Conservation (phyloP, 1,140 invertebrate species). For the Sinonovacula constricta region DNA sequence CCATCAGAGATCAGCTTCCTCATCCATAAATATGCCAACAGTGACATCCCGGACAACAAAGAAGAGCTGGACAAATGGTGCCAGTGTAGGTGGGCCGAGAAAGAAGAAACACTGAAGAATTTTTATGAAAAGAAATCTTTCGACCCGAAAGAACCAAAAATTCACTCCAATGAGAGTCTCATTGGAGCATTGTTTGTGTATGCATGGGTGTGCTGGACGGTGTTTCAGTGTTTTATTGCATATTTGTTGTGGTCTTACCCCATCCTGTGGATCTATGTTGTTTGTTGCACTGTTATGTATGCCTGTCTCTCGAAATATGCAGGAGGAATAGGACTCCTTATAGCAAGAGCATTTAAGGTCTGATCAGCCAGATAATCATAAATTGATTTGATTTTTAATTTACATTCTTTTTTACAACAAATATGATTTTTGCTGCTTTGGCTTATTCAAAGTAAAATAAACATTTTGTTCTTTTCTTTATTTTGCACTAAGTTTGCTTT, state of each 20-base stretch:
- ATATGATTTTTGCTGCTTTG: too few relatives aligned
- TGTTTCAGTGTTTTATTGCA: conserved; percentile 21
- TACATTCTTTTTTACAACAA: too few relatives aligned
- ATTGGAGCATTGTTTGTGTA: conserved; percentile 39
- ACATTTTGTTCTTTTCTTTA: too few relatives aligned
- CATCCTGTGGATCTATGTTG: conserved; percentile 31
- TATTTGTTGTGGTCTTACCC: conserved; percentile 39
- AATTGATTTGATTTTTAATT: too few relatives aligned
- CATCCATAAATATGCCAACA: conserved; percentile 54
- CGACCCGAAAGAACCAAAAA: neutral
- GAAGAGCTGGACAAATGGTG: conserved; percentile 67
- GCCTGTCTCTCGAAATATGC: conserved; percentile 34
- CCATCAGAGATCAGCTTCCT: conserved; percentile 73
- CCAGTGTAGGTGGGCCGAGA: conserved; percentile 63
- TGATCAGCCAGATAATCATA: too few relatives aligned
- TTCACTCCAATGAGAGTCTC: conserved; percentile 37
- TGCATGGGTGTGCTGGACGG: conserved; percentile 32
- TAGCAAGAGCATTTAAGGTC: conserved; percentile 30
- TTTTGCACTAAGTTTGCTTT: too few relatives aligned
- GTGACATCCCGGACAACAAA: conserved; percentile 48
- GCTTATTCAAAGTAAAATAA: too few relatives aligned
- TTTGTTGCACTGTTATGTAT: conserved; percentile 37
- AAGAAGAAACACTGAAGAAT: conserved; percentile 65
- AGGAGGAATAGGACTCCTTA: conserved; percentile 30
- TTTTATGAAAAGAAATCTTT: conserved; percentile 63